Evolutionary conservation across 2,113 vertebrate species (phyloP).

Genomic region (Zosterops japonicus): DNA sequence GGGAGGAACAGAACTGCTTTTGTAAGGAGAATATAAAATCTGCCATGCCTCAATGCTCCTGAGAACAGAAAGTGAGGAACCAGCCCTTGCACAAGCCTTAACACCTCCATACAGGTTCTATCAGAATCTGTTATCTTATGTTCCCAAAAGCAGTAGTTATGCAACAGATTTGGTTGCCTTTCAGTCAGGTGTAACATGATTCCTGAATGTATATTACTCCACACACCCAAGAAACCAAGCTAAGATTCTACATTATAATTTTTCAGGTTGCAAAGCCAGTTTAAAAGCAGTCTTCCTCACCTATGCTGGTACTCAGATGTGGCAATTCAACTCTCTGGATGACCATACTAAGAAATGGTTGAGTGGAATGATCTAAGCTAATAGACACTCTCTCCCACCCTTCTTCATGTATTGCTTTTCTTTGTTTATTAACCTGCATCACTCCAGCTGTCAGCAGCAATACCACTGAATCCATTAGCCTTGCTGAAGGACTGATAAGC

Average conservation of each 20-base stretch:
- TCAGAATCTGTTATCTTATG: constrained; percentile 6
- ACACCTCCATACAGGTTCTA: constrained; percentile 6
- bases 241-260: neutral
- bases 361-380: constrained; percentile 23
- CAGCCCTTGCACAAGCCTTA: neutral
- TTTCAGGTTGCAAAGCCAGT: constrained; percentile 44
- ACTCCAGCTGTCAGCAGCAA: neutral
- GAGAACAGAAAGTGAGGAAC: neutral
- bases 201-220: constrained; percentile 8
- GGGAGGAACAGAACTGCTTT: neutral
- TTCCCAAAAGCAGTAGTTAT: constrained; percentile 11
- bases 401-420: neutral
- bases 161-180: constrained; percentile 37
- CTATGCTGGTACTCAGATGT: neutral
- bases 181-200: constrained; percentile 26
- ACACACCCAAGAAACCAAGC: constrained; percentile 43
- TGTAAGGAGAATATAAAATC: neutral
- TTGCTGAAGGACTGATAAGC: neutral
- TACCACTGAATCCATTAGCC: neutral
- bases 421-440: constrained; percentile 20
- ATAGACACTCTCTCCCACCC: neutral
- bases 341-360: neutral
- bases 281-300: neutral
- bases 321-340: constrained; percentile 8
- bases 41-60: neutral